phyloP scores from a whole-genome alignment of 2,888 invertebrate species.

The Alcis repandata region DNA sequence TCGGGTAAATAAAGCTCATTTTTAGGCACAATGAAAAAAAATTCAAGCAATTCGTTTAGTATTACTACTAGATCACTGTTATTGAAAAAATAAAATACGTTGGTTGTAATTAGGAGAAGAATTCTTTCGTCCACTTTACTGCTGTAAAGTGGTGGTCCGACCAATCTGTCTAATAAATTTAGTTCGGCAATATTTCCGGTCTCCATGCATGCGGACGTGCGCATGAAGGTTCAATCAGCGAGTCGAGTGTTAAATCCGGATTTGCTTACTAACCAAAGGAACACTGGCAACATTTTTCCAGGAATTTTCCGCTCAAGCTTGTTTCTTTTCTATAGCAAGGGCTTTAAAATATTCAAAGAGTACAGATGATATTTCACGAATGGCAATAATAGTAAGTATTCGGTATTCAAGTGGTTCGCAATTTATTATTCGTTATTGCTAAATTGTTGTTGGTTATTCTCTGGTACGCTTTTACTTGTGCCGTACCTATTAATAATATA shows the following conservation, averaged over 20 bases:
- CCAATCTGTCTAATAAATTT: no score
- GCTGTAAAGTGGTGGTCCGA: no score
- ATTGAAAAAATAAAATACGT: no score
- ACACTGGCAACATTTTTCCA: constrained; percentile 53
- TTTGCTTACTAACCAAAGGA: constrained; percentile 62
- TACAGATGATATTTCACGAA: constrained; percentile 27
- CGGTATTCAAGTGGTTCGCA: not conserved
- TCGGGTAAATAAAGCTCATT: no score
- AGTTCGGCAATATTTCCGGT: not conserved
- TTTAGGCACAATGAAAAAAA: no score
- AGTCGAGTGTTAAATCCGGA: constrained; percentile 61
- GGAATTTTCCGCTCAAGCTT: constrained; percentile 46
- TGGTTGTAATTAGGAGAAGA: no score
- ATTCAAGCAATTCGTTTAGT: no score
- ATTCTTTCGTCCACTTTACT: no score
- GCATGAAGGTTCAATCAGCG: constrained; percentile 54
- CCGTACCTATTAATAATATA: constrained; percentile 36
- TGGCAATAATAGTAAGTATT: not conserved
- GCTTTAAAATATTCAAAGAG: constrained; percentile 23
- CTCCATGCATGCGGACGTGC: constrained; percentile 30
- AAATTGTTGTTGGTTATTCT: no score
- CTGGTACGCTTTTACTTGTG: not conserved
- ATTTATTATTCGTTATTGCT: no score
- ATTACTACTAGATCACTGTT: no score
- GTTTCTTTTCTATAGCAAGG: constrained; percentile 43